Evolutionary conservation across 2,113 vertebrate species (phyloP).

Genomic region (Phaethornis superciliosus): DNA sequence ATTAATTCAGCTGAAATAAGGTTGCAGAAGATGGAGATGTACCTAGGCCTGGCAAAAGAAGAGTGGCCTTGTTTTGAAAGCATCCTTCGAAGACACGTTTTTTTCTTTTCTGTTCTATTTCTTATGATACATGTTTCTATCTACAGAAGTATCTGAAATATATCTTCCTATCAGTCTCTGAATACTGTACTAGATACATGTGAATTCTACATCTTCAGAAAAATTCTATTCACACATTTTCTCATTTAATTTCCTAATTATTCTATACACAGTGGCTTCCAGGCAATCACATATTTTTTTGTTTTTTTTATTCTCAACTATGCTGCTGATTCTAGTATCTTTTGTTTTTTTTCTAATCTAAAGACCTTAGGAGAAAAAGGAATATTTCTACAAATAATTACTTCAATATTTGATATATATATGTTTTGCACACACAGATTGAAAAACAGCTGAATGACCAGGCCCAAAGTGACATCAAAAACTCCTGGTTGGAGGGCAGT

Average conservation of each 20-base stretch:
- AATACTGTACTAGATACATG: not conserved
- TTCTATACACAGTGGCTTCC: not conserved
- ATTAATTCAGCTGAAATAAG: not conserved
- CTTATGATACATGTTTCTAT: not conserved
- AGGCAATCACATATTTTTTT: not conserved
- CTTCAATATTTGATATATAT: not conserved
- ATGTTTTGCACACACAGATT: accelerated
- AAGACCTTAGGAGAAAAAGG: not conserved
- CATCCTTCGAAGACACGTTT: not conserved
- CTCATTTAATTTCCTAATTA: not conserved
- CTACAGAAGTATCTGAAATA: not conserved
- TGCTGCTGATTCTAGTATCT: not conserved
- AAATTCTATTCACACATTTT: not conserved
- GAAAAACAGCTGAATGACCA: not conserved
- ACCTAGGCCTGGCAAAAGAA: not conserved
- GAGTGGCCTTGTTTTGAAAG: not conserved
- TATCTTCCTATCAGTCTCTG: not conserved
- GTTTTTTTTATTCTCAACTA: not conserved
- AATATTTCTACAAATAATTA: not conserved
- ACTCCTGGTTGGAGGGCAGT: not conserved
- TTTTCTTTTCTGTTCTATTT: not conserved
- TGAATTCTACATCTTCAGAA: not conserved
- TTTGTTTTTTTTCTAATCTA: not conserved
- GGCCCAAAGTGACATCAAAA: not conserved
- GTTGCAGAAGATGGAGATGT: not conserved